These are phyloP conservation scores for Mystacornis crossleyi DNA, from an alignment of 2,113 vertebrate genomes.

Conservation along the genomic window DNA sequence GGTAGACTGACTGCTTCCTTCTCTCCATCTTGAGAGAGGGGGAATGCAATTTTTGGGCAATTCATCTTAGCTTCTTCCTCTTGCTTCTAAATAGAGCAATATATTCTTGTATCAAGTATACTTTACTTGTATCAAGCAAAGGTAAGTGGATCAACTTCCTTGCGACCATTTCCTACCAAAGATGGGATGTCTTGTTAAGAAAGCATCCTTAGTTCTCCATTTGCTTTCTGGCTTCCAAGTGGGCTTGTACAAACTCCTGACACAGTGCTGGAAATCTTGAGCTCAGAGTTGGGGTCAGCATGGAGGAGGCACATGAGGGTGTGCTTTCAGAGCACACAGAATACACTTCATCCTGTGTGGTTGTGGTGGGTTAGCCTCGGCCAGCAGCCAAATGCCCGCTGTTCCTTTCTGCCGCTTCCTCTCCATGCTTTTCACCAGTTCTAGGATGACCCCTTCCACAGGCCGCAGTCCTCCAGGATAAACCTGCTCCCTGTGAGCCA, in stretches of 20 bases:
- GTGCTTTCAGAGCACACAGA: background rate
- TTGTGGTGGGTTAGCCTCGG: background rate
- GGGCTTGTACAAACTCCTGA: background rate
- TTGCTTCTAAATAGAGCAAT: background rate
- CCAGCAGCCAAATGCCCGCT: background rate
- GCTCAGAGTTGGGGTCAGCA: background rate
- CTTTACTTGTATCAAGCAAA: background rate
- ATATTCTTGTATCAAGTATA: background rate
- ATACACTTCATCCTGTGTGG: background rate
- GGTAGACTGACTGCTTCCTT: background rate
- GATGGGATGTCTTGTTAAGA: background rate
- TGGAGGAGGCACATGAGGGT: background rate
- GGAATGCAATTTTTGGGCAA: background rate
- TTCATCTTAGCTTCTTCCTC: background rate
- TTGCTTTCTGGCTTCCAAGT: background rate
- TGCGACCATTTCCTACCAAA: background rate
- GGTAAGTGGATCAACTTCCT: background rate
- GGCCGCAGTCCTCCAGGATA: background rate
- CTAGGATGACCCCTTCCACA: rapidly evolving
- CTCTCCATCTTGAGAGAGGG: background rate
- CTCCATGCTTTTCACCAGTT: background rate
- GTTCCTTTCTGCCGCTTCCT: background rate
- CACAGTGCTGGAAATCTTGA: background rate
- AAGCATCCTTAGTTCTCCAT: background rate
- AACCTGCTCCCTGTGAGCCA: background rate